A percentile compares a stretch with the other conserved stretches of the same genome.
Evolutionary conservation across 1,140 invertebrate genomes (phyloP).

Genomic region (Drosophila serrata): DNA sequence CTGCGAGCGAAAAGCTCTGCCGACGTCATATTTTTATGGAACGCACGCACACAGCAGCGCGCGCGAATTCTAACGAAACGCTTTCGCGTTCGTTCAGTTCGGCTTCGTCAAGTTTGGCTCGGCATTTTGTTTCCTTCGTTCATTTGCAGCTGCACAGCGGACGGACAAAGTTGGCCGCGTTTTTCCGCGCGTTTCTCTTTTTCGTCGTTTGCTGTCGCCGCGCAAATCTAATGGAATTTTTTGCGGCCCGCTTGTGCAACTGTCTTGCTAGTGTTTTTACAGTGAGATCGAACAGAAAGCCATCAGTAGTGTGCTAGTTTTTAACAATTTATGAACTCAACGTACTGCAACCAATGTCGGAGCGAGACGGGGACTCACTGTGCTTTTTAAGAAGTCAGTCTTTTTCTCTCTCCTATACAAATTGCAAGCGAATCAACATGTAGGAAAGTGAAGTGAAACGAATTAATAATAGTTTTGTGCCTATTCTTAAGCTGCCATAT

Average conservation of each 20-base stretch:
- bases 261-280: slow-evolving; percentile 65
- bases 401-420: slow-evolving; percentile 86
- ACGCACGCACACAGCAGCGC: slow-evolving; percentile 41
- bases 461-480: slow-evolving; percentile 43
- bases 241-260: slow-evolving; percentile 59
- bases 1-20: slow-evolving; percentile 59
- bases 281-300: slow-evolving; percentile 5
- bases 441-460: slow-evolving; percentile 12
- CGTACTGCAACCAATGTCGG: slow-evolving; percentile 85
- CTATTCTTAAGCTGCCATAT: slow-evolving; percentile 66
- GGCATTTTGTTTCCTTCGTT: slow-evolving; percentile 64
- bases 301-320: slow-evolving; percentile 41
- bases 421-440: slow-evolving; percentile 85
- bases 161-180: slow-evolving; percentile 78
- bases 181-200: slow-evolving; percentile 53
- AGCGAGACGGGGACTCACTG: slow-evolving; percentile 85
- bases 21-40: slow-evolving; percentile 82
- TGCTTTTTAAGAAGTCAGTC: slow-evolving; percentile 84
- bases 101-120: slow-evolving; percentile 71
- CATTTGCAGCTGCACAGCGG: slow-evolving; percentile 82
- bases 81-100: slow-evolving; percentile 63
- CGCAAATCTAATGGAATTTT: slow-evolving; percentile 82
- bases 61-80: slow-evolving; percentile 71
- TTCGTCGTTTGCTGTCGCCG: slow-evolving; percentile 18
- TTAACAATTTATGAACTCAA: slow-evolving; percentile 65